Evolutionary conservation across 2,888 invertebrate genomes (phyloP).

Genomic region (Embidobia sp.): DNA sequence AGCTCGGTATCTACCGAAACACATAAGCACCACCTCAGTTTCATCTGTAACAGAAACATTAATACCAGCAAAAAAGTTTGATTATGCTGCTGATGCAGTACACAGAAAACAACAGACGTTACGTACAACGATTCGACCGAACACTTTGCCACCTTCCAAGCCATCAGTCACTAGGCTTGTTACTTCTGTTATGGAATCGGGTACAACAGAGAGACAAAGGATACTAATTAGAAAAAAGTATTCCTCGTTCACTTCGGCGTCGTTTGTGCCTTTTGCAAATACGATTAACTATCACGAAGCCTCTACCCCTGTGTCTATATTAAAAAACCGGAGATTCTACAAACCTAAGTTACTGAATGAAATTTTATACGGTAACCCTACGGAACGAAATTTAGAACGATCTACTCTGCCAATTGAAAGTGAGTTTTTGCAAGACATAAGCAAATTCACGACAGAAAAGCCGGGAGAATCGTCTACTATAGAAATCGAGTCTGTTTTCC

Average conservation of each 20-base stretch:
- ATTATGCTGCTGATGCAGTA: slow-evolving; percentile 76
- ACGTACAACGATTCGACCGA: slow-evolving; percentile 68
- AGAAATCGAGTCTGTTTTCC: slow-evolving; percentile 80
- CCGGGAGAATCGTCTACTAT: slow-evolving; percentile 78
- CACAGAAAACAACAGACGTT: slow-evolving; percentile 75
- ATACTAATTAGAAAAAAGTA: slow-evolving; percentile 80
- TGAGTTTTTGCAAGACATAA: slow-evolving; percentile 71
- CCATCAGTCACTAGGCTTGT: slow-evolving; percentile 81
- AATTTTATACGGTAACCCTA: slow-evolving; percentile 69
- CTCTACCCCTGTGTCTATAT: slow-evolving; percentile 36
- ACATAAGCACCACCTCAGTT: slow-evolving; percentile 71
- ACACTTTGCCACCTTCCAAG: slow-evolving; percentile 69
- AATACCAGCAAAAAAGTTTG: slow-evolving; percentile 78
- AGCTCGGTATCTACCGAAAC: slow-evolving; percentile 72
- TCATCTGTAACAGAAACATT: slow-evolving; percentile 75
- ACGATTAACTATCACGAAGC: slow-evolving; percentile 21
- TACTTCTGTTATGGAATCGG: slow-evolving; percentile 82
- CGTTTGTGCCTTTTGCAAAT: slow-evolving; percentile 72
- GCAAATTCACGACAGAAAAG: slow-evolving; percentile 75
- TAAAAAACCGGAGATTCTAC: slow-evolving; percentile 16
- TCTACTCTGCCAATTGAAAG: slow-evolving; percentile 80
- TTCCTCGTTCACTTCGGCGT: slow-evolving; percentile 76
- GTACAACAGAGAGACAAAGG: slow-evolving; percentile 81
- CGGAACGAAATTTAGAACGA: slow-evolving; percentile 71
- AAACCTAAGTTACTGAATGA: slow-evolving; percentile 70